Conservation (phyloP, 2,888 invertebrate species). For the Heterodera filipjevi region DNA sequence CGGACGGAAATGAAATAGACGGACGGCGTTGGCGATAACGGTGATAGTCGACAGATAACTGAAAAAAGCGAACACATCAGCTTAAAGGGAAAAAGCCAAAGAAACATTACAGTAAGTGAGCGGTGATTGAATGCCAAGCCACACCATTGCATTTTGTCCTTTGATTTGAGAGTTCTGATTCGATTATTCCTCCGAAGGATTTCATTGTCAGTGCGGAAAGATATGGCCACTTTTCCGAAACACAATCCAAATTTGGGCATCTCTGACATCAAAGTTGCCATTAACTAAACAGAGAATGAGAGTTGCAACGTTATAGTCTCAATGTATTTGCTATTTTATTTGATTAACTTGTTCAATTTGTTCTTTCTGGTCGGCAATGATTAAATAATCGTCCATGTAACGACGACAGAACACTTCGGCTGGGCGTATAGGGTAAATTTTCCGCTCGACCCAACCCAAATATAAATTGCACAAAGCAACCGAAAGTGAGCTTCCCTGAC, state of each 20-base stretch:
- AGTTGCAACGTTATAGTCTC: neutral
- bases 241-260: constrained; percentile 12
- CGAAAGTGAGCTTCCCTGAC: constrained; percentile 29
- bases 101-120: constrained; percentile 21
- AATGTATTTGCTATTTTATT: too few species aligned
- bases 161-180: constrained; percentile 3
- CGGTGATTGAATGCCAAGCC: constrained; percentile 27
- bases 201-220: too few species aligned
- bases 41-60: constrained; percentile 29
- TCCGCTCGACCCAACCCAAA: constrained; percentile 30
- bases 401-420: constrained; percentile 26
- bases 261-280: neutral
- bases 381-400: constrained; percentile 33
- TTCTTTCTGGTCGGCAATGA: constrained; percentile 19
- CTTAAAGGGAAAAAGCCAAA: neutral
- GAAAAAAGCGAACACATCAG: neutral
- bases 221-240: constrained; percentile 18
- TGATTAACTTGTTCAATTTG: constrained; percentile 19
- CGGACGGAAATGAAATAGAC: neutral
- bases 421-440: constrained; percentile 11
- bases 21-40: constrained; percentile 26
- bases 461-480: constrained; percentile 31
- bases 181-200: too few species aligned
- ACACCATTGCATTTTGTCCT: constrained; percentile 31
- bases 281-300: constrained; percentile 13